A percentile compares a stretch with the other conserved stretches of the same genome.
Conservation (phyloP, 2,888 invertebrate species). For the Augiades crinisus region DNA sequence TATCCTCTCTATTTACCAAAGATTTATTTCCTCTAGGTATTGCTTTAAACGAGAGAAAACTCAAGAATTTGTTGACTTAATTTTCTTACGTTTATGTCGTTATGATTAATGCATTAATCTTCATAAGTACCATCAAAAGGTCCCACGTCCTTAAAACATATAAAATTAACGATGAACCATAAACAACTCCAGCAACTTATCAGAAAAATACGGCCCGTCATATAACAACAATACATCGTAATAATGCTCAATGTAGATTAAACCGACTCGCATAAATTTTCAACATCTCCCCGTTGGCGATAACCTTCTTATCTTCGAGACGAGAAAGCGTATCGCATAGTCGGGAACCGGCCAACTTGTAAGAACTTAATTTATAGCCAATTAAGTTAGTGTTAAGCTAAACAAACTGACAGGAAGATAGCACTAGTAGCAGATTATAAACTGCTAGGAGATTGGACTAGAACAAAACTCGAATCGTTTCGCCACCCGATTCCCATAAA, state of each 20-base stretch:
- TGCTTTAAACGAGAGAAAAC: too few relatives aligned
- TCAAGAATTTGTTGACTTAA: too few relatives aligned
- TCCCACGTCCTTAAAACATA: constrained; percentile 1
- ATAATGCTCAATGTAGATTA: constrained; percentile 25
- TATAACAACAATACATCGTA: constrained; percentile 17
- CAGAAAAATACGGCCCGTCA: constrained; percentile 22
- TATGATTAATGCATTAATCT: too few relatives aligned
- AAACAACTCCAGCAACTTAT: constrained; percentile 17
- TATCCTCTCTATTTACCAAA: too few relatives aligned
- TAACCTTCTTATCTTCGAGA: constrained; percentile 54
- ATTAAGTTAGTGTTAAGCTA: constrained; percentile 75
- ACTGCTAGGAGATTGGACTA: constrained; percentile 11
- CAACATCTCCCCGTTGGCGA: constrained; percentile 41
- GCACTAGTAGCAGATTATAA: constrained; percentile 49
- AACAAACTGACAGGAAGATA: constrained; percentile 73
- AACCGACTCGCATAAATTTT: constrained; percentile 31
- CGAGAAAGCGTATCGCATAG: constrained; percentile 53
- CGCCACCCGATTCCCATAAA: constrained; percentile 16
- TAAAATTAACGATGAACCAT: constrained; percentile 11
- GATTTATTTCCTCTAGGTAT: too few relatives aligned
- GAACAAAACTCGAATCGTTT: constrained; percentile 21
- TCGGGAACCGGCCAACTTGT: constrained; percentile 63
- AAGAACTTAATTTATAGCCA: constrained; percentile 74
- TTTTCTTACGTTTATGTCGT: too few relatives aligned
- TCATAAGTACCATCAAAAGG: not conserved